phyloP scores from a whole-genome alignment of 2,797 vertebrate genomes.

The Novumbra hubbsi region DNA sequence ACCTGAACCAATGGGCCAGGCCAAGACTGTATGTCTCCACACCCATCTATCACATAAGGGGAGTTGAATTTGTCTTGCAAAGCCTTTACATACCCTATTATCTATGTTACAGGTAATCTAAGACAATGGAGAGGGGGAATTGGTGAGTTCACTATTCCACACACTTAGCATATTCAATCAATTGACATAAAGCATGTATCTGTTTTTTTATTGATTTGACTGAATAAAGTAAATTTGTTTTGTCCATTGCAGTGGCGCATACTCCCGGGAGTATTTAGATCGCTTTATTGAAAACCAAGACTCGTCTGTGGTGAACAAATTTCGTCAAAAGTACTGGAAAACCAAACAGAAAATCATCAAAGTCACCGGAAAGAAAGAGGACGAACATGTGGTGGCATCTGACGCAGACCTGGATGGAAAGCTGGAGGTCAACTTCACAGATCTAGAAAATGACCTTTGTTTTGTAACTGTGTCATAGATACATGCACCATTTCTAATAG shows the following conservation, averaged over 20 bases:
- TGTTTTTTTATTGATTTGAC: not conserved
- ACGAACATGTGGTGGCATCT: slow-evolving; percentile 93
- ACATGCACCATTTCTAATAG: not conserved
- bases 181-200: not conserved
- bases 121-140: slow-evolving; percentile 68
- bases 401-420: slow-evolving; percentile 94
- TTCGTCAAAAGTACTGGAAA: slow-evolving; percentile 97
- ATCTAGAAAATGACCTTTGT: slow-evolving; percentile 17
- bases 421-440: slow-evolving; percentile 81
- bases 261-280: slow-evolving; percentile 84
- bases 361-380: slow-evolving; percentile 95
- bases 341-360: slow-evolving; percentile 96
- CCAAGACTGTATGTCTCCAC: not conserved
- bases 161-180: not conserved
- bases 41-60: not conserved
- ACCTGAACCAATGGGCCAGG: not conserved
- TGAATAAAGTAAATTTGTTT: not conserved
- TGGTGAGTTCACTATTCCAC: slow-evolving; percentile 61
- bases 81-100: not conserved
- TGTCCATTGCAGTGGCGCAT: slow-evolving; percentile 73
- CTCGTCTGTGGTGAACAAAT: slow-evolving; percentile 93
- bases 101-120: slow-evolving; percentile 42
- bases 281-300: slow-evolving; percentile 86
- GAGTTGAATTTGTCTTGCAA: not conserved
- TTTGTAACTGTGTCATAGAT: not conserved